Evolutionary conservation across 1,140 invertebrate genomes (phyloP).

Genomic region (Heliconius congener): DNA sequence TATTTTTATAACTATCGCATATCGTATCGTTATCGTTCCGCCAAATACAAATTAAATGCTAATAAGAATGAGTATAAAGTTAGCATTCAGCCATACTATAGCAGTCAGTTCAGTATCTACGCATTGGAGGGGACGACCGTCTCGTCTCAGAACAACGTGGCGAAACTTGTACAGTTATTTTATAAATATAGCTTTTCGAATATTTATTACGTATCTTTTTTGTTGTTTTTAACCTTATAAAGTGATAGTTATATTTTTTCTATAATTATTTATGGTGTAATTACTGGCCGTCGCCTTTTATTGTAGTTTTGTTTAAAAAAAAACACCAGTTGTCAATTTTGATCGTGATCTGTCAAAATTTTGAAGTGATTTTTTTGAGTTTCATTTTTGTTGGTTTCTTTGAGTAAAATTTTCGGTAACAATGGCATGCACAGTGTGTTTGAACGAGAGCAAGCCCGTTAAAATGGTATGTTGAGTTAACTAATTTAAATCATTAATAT

Average conservation of each 20-base stretch:
- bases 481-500: not conserved
- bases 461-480: constrained; percentile 58
- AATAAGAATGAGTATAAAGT: constrained; percentile 3
- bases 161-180: constrained; percentile 6
- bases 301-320: not conserved
- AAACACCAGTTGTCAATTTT: constrained; percentile 8
- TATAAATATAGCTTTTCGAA: not conserved
- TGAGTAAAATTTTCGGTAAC: constrained; percentile 31
- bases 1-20: no score
- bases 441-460: constrained; percentile 50
- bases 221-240: not conserved
- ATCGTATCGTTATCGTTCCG: not conserved
- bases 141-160: constrained; percentile 14
- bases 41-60: constrained; percentile 2
- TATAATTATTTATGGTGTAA: no score
- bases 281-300: constrained; percentile 15
- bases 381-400: not conserved
- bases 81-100: not conserved
- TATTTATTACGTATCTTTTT: not conserved
- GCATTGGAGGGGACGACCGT: constrained; percentile 14
- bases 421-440: constrained; percentile 63
- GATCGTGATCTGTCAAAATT: not conserved
- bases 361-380: not conserved
- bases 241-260: no score
- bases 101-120: not conserved